Conservation (phyloP, 2,797 vertebrate species). For the Pyrrhura leucotis region DNA sequence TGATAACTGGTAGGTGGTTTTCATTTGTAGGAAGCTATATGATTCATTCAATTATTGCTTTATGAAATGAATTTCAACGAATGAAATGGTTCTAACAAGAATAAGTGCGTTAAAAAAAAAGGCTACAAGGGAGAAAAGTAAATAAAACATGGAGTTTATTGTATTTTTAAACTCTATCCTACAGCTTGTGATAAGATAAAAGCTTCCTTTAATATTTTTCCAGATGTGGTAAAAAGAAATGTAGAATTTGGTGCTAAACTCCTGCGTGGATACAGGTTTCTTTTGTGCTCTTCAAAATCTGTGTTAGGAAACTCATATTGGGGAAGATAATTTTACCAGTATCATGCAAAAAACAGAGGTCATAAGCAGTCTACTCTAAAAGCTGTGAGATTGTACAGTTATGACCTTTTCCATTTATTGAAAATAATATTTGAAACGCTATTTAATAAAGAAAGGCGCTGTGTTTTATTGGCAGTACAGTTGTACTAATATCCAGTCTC, state of each 20-base stretch:
- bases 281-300: background rate
- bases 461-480: background rate
- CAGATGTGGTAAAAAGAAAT: background rate
- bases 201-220: background rate
- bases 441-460: background rate
- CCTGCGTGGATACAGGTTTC: background rate
- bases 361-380: background rate
- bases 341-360: background rate
- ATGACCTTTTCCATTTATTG: background rate
- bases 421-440: background rate
- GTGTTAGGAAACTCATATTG: background rate
- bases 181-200: background rate
- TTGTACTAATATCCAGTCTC: background rate
- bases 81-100: background rate
- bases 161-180: background rate
- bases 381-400: background rate
- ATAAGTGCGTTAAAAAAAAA: background rate
- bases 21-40: background rate
- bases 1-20: background rate
- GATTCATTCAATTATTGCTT: background rate
- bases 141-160: background rate
- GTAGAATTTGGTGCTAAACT: background rate
- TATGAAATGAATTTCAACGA: background rate
- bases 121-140: background rate
- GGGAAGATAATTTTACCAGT: background rate